These are phyloP conservation scores for Mycteria americana DNA, from an alignment of 2,797 vertebrate genomes.

Conservation along the genomic window DNA sequence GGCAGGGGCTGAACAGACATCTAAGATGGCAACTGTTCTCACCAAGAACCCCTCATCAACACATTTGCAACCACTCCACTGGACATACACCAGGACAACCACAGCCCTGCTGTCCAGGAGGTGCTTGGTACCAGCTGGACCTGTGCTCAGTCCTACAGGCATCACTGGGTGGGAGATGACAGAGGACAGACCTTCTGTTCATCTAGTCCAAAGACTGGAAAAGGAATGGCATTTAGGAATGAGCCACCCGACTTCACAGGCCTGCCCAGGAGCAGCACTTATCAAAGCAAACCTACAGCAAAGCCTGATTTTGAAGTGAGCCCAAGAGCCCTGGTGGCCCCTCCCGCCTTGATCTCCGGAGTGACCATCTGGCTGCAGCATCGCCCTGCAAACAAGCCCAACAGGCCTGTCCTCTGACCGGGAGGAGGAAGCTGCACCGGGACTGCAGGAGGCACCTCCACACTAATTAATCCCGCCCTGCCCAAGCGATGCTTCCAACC, in stretches of 20 bases:
- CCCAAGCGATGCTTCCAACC: neutral
- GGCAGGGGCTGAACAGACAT: neutral
- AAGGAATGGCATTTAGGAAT: neutral
- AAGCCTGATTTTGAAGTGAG: neutral
- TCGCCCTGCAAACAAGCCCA: slow-evolving; percentile 2
- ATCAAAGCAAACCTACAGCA: slow-evolving; percentile 13
- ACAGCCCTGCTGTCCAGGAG: neutral
- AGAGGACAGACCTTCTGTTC: neutral
- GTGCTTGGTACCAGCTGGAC: neutral
- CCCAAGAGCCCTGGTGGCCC: neutral
- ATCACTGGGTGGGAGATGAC: neutral
- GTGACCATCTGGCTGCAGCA: slow-evolving; percentile 49
- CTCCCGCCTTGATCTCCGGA: neutral
- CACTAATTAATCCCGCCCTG: slow-evolving; percentile 11
- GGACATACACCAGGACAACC: neutral
- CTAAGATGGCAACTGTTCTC: neutral
- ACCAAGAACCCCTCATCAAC: neutral
- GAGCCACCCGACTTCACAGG: neutral
- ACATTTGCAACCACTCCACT: neutral
- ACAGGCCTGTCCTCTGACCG: neutral
- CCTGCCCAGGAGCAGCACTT: neutral
- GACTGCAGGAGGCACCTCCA: slow-evolving; percentile 7
- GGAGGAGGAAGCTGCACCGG: neutral
- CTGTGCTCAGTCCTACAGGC: neutral
- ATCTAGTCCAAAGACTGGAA: neutral